Evolutionary conservation across 1,140 invertebrate genomes (phyloP).

Genomic region (Drosophila ambigua): DNA sequence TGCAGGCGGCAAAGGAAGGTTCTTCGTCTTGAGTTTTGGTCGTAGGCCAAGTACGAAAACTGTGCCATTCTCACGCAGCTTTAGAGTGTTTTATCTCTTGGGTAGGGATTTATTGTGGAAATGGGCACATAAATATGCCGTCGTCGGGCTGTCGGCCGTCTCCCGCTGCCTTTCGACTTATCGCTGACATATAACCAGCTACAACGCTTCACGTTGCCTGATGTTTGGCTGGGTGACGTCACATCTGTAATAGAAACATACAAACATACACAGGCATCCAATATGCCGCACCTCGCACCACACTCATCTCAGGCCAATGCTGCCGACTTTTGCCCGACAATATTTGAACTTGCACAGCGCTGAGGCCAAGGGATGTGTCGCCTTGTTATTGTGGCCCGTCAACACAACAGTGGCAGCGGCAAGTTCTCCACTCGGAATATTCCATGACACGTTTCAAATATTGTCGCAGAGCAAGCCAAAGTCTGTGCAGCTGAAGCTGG

Average conservation of each 20-base stretch:
- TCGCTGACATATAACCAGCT: constrained; percentile 55
- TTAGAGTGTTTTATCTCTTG: constrained; percentile 49
- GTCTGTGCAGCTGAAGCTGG: constrained; percentile 25
- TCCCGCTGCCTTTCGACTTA: constrained; percentile 23
- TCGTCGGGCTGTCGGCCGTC: constrained; percentile 43
- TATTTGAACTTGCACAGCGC: constrained; percentile 68
- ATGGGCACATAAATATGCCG: constrained; percentile 71
- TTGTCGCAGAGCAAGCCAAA: constrained; percentile 67
- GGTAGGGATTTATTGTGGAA: constrained; percentile 58
- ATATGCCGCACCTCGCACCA: too few species aligned
- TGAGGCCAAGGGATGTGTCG: constrained; percentile 48
- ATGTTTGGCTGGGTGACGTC: constrained; percentile 56
- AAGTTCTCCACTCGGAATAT: constrained; percentile 61
- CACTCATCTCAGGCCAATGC: neutral
- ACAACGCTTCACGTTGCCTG: constrained; percentile 29
- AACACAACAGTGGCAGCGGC: constrained; percentile 28
- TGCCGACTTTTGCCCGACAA: constrained; percentile 43
- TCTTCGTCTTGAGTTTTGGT: constrained; percentile 26
- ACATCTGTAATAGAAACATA: constrained; percentile 54
- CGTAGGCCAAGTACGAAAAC: constrained; percentile 33
- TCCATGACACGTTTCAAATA: constrained; percentile 80
- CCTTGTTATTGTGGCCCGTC: constrained; percentile 45
- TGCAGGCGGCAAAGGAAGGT: constrained; percentile 23
- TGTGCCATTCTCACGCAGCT: constrained; percentile 77
- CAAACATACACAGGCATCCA: neutral